Percentiles rank a stretch among this genome's conserved stretches.
Evolutionary conservation across 2,797 vertebrate species (phyloP).

Genomic region (Tympanoctomys barrerae): DNA sequence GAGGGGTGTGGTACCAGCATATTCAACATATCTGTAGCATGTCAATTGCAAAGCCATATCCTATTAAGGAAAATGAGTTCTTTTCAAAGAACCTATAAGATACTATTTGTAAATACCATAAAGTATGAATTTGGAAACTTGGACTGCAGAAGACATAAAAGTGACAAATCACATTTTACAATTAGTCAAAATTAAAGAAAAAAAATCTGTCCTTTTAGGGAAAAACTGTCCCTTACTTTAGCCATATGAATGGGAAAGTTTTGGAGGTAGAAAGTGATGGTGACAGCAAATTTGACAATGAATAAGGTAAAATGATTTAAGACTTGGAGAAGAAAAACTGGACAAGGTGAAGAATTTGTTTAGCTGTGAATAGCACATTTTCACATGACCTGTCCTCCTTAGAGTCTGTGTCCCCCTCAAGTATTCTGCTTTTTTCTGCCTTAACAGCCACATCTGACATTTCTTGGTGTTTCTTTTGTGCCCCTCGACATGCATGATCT

Average conservation of each 20-base stretch:
- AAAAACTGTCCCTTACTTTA: not conserved
- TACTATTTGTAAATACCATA: not conserved
- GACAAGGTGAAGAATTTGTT: not conserved
- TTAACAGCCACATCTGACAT: not conserved
- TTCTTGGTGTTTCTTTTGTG: not conserved
- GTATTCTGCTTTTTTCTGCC: not conserved
- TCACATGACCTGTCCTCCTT: not conserved
- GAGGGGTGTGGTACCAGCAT: accelerated
- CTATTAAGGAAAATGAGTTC: not conserved
- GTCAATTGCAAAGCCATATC: not conserved
- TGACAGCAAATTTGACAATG: not conserved
- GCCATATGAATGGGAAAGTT: not conserved
- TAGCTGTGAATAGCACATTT: too few relatives aligned
- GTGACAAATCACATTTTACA: not conserved
- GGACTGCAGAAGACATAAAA: not conserved
- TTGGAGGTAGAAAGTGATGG: not conserved
- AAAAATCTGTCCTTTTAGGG: not conserved
- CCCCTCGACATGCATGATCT: accelerated
- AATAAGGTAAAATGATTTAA: not conserved
- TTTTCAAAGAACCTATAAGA: not conserved
- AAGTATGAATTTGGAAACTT: not conserved
- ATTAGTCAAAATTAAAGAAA: not conserved
- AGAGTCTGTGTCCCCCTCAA: not conserved
- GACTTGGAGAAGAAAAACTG: not conserved
- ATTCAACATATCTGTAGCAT: not conserved